These are phyloP conservation scores for Lordiphosa stackelbergi DNA, from an alignment of 1,140 invertebrate species.

Conservation along the genomic window DNA sequence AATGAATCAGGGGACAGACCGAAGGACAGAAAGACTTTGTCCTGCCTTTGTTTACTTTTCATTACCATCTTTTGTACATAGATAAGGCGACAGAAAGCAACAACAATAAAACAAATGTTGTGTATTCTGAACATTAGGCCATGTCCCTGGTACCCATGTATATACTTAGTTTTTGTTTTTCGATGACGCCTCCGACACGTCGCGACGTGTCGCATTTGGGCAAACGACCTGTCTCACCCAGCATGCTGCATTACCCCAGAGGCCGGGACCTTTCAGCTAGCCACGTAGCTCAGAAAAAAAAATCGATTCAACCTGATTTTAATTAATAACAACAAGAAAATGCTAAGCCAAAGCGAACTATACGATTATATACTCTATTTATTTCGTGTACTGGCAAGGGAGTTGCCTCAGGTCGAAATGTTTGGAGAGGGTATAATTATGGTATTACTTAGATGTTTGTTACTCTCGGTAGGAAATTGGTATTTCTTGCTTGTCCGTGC, in stretches of 20 bases:
- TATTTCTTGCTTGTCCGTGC: too few relatives aligned
- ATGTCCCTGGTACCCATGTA: conserved; percentile 22
- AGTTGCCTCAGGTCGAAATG: too few relatives aligned
- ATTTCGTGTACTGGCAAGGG: too few relatives aligned
- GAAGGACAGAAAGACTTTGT: conserved; percentile 26
- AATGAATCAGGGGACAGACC: conserved; percentile 53
- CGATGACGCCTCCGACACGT: conserved; percentile 47
- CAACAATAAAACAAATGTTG: conserved; percentile 58
- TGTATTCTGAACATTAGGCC: conserved; percentile 33
- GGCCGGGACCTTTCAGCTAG: conserved; percentile 19
- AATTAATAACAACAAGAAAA: conserved; percentile 63
- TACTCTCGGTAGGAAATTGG: too few relatives aligned
- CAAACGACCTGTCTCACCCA: conserved; percentile 37
- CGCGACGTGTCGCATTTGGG: conserved; percentile 53
- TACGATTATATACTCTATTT: conserved; percentile 8
- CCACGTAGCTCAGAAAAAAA: conserved; percentile 34
- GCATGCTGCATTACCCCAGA: conserved; percentile 9
- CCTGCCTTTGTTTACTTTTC: conserved; percentile 66
- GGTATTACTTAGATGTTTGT: too few relatives aligned
- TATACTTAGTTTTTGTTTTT: conserved; percentile 2
- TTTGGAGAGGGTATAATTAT: too few relatives aligned
- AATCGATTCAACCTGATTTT: conserved; percentile 63
- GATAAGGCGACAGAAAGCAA: conserved; percentile 40
- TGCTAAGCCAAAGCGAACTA: conserved; percentile 13
- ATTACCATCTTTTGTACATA: conserved; percentile 54